Evolutionary conservation across 2,113 vertebrate species (phyloP), one percentile per base, ranked within the genome.

Genomic region (Fukomys damarensis): DNA sequence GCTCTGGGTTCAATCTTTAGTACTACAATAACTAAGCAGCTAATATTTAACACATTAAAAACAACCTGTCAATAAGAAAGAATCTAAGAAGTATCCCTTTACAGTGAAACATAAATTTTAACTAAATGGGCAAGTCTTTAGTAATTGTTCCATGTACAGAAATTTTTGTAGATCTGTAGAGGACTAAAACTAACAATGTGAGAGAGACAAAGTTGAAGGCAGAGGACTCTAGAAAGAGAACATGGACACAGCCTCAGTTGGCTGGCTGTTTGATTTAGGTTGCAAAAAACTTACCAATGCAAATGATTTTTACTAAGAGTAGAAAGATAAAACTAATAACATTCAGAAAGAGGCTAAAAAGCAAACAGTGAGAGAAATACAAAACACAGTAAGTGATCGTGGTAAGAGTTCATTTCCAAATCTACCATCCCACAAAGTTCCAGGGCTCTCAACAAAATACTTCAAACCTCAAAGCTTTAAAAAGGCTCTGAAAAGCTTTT

Each of bases 261-360:
- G 41, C 28, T 56, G 77, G 7, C 9, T 16, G 9, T 56, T 7
- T 77, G 88, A 11, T 56, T 83, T 74, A 11, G 68, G 56, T 14
- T 10, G 63, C 30, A 93, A 68, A 46, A 61, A 93, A 92, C 77
- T 30, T 2, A 77, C 11, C n/a, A 24, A 2, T 91, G 17, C 17
- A 70, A 82, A 28, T 65, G 38, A 81, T 86, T 86, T 76, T 49
- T 81, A 46, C 63, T 80, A 74, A 68, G 0, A 82, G 32, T 13
- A 86, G 13, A 91, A 79, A 72, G 17, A 90, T 41, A 87, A 80
- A 95, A 66, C 5, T 12, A 93, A 54, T 52, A 54, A 68, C 58
- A 74, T 74, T 41, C 65, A 74, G 63, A 58, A 89, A 96, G 20
- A 88, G 52, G n/a, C 59, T 79, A 96, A 94, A 93, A 85, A 63